A percentile compares a stretch with the other conserved stretches of the same genome.
These are phyloP conservation scores for Phymastichus coffea DNA, from an alignment of 1,140 invertebrate species.

Conservation along the genomic window DNA sequence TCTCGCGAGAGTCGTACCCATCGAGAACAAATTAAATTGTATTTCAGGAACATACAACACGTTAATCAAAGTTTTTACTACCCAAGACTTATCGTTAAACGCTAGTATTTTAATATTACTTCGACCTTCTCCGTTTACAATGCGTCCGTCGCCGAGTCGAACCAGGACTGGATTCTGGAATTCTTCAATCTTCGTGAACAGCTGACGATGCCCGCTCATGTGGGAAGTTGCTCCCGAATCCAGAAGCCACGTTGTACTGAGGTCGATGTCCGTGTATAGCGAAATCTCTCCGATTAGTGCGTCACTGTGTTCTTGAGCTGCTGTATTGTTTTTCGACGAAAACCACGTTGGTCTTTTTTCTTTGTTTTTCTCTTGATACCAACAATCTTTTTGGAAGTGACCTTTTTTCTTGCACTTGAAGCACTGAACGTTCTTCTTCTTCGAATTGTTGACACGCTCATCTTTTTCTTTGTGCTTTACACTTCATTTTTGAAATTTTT, in stretches of 20 bases:
- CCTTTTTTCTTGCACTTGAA: background rate
- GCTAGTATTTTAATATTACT: too few species aligned
- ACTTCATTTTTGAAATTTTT: background rate
- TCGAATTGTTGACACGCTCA: too few species aligned
- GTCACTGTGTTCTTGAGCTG: too few species aligned
- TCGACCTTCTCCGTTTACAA: constrained; percentile 28
- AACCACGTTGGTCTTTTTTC: too few species aligned
- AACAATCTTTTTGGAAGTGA: background rate
- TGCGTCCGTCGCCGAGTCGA: constrained; percentile 31
- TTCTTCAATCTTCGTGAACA: constrained; percentile 22
- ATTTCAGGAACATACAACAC: constrained; percentile 48
- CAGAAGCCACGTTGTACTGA: constrained; percentile 27
- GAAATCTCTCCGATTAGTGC: too few species aligned
- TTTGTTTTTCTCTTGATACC: too few species aligned
- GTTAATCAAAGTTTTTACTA: constrained; percentile 35
- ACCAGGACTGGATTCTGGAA: constrained; percentile 24
- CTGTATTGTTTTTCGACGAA: too few species aligned
- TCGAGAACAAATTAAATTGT: constrained; percentile 48
- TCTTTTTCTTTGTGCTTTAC: background rate
- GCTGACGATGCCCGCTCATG: constrained; percentile 28
- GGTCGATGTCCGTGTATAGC: too few species aligned
- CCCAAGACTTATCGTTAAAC: constrained; percentile 32
- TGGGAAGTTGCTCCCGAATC: constrained; percentile 35
- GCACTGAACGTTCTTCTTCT: background rate
- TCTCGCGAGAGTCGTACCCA: constrained; percentile 38